A percentile compares a stretch with the other conserved stretches of the same genome.
phyloP scores from a whole-genome alignment of 2,113 vertebrate genomes.

The Octodon degus region DNA sequence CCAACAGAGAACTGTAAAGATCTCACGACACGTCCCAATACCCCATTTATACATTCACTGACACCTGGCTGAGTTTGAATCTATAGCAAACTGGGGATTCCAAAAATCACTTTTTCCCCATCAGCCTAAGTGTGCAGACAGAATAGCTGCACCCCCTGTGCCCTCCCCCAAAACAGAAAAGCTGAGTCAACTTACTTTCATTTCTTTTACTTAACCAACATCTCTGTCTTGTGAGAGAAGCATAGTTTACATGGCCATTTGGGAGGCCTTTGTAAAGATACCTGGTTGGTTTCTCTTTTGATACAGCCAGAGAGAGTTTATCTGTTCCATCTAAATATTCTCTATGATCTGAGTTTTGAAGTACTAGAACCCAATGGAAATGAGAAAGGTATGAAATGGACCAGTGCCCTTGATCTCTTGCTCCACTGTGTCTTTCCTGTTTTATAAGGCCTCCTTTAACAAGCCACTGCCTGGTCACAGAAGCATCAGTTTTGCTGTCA shows the following conservation, averaged over 20 bases:
- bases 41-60: neutral
- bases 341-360: neutral
- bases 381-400: neutral
- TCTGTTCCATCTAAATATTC: slow-evolving; percentile 1
- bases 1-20: neutral
- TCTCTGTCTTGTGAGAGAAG: neutral
- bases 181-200: neutral
- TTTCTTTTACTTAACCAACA: slow-evolving; percentile 4
- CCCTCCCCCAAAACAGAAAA: neutral
- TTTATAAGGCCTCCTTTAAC: neutral
- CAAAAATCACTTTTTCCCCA: neutral
- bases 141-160: neutral
- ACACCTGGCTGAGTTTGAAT: neutral
- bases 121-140: neutral
- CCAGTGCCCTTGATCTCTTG: neutral
- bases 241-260: neutral
- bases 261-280: neutral
- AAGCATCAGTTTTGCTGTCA: neutral
- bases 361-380: neutral
- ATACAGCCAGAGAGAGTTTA: neutral
- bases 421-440: neutral
- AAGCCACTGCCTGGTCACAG: neutral
- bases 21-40: neutral
- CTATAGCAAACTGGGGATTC: neutral
- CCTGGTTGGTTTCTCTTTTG: neutral